Percentiles rank a stretch among this genome's conserved stretches.
Evolutionary conservation across 1,140 invertebrate species (phyloP).

Genomic region (Aphidius ervi): DNA sequence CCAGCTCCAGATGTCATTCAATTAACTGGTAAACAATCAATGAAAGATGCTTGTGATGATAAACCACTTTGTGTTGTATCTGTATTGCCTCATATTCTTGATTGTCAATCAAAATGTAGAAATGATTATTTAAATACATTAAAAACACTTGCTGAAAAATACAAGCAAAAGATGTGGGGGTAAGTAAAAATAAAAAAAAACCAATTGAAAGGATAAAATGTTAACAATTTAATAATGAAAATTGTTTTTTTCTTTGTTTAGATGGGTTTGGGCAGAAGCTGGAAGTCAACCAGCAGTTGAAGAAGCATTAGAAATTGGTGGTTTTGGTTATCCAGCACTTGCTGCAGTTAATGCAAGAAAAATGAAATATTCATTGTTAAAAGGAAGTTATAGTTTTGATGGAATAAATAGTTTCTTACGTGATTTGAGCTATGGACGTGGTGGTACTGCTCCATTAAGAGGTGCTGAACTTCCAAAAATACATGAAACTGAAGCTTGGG

Average conservation of each 20-base stretch:
- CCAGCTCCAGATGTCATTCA: conserved; percentile 82
- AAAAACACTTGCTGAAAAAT: conserved; percentile 79
- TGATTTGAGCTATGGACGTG: conserved; percentile 91
- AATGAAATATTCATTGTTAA: conserved; percentile 91
- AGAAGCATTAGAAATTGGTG: conserved; percentile 87
- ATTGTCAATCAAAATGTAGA: conserved; percentile 93
- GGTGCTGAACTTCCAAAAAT: conserved; percentile 82
- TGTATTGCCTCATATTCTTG: conserved; percentile 93
- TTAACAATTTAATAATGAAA: background rate
- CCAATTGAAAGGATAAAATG: background rate
- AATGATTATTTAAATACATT: conserved; percentile 83
- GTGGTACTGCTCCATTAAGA: conserved; percentile 84
- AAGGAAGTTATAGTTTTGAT: conserved; percentile 89
- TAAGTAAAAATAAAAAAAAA: conserved; percentile 52
- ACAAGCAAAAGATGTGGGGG: conserved; percentile 95
- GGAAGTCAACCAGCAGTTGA: conserved; percentile 80
- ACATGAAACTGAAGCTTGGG: conserved; percentile 76
- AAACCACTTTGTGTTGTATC: conserved; percentile 91
- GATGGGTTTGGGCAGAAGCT: conserved; percentile 95
- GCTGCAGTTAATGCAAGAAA: conserved; percentile 95
- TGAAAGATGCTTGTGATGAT: conserved; percentile 76
- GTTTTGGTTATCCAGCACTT: conserved; percentile 90
- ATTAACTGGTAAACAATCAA: conserved; percentile 58
- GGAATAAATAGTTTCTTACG: conserved; percentile 95
- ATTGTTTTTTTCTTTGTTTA: conserved; percentile 35